These are phyloP conservation scores for Orthonevra nobilis DNA, from an alignment of 2,888 invertebrate genomes.

Conservation along the genomic window DNA sequence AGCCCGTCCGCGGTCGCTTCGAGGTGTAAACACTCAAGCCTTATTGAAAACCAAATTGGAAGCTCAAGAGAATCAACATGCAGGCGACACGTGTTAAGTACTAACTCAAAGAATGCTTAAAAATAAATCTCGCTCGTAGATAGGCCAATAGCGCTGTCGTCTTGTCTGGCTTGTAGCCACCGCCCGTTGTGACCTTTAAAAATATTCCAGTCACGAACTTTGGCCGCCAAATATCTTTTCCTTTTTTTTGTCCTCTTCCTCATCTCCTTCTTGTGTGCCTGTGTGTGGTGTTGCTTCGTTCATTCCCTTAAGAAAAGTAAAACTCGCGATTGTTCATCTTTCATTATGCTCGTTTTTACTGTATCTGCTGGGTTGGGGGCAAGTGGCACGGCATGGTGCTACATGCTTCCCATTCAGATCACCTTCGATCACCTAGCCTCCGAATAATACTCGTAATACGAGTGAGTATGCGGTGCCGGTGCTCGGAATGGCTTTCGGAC, in stretches of 20 bases:
- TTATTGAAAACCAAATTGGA: neutral
- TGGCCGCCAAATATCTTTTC: slow-evolving; percentile 61
- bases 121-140: slow-evolving; percentile 37
- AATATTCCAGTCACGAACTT: slow-evolving; percentile 70
- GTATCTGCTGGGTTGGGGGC: slow-evolving; percentile 28
- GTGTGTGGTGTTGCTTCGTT: slow-evolving; percentile 32
- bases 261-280: slow-evolving; percentile 12
- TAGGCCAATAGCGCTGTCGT: slow-evolving; percentile 32
- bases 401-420: slow-evolving; percentile 69
- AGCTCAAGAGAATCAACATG: slow-evolving; percentile 7
- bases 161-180: slow-evolving; percentile 22
- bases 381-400: slow-evolving; percentile 61
- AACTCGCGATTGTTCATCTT: no score
- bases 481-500: slow-evolving; percentile 47
- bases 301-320: no score
- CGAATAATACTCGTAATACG: no score
- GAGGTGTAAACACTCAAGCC: neutral
- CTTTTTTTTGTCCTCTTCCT: neutral
- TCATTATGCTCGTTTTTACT: no score
- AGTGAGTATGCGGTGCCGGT: neutral
- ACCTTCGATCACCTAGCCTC: slow-evolving; percentile 55
- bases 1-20: no score
- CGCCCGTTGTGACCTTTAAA: slow-evolving; percentile 57
- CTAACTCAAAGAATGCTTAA: slow-evolving; percentile 24
- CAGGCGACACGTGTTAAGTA: slow-evolving; percentile 32